These are phyloP conservation scores for Amphilophus citrinellus DNA, from an alignment of 2,113 vertebrate species.

Conservation along the genomic window DNA sequence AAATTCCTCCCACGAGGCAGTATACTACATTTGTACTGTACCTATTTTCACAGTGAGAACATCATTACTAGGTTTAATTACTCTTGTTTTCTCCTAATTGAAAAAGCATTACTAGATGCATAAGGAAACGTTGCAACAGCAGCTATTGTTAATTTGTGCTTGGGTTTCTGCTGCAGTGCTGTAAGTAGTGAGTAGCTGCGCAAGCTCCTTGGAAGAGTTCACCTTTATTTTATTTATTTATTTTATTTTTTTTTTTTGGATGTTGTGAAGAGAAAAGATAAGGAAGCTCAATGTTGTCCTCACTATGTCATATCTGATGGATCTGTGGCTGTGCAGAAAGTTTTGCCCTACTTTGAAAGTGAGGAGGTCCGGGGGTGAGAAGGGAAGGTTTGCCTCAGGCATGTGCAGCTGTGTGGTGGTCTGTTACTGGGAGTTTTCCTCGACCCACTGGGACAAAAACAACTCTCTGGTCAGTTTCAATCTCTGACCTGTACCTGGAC, in stretches of 20 bases:
- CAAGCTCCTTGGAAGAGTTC: background rate
- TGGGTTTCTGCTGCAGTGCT: background rate
- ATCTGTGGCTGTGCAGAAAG: constrained; percentile 64
- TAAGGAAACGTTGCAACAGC: background rate
- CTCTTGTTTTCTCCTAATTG: background rate
- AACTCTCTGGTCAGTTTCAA: constrained; percentile 73
- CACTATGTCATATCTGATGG: constrained; percentile 76
- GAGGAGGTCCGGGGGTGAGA: constrained; percentile 67
- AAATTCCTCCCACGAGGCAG: fast-evolving
- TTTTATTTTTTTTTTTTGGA: background rate
- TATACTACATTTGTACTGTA: background rate
- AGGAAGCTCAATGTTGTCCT: constrained; percentile 59
- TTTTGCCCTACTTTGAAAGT: constrained; percentile 75
- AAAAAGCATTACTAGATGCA: background rate
- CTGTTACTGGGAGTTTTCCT: constrained; percentile 72
- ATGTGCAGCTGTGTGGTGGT: constrained; percentile 74
- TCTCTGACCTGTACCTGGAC: constrained; percentile 59
- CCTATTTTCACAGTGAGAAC: background rate
- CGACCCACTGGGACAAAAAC: constrained; percentile 61
- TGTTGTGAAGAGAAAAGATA: constrained; percentile 4
- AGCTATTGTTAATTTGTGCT: background rate
- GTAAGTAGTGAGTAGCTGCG: background rate
- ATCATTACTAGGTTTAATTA: background rate
- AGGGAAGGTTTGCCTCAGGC: constrained; percentile 76
- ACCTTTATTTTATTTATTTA: background rate